These are phyloP conservation scores for Palythoa grandis DNA, from an alignment of 92 coral and sea anemone genomes.

Conservation along the genomic window DNA sequence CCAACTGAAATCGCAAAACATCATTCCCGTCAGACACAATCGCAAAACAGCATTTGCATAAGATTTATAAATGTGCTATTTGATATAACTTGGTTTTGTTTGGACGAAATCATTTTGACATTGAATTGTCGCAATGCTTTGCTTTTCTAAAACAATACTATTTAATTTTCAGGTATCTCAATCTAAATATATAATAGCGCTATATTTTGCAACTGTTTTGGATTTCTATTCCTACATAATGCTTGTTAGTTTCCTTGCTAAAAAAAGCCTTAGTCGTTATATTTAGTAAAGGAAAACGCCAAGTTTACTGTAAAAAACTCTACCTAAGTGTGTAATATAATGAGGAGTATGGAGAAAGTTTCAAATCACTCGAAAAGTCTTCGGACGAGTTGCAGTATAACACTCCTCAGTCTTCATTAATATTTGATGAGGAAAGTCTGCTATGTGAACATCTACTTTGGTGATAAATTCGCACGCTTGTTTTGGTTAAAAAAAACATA, in stretches of 20 bases:
- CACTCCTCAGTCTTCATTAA: neutral
- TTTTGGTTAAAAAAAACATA: neutral
- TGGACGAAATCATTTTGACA: neutral
- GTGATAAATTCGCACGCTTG: neutral
- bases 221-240: neutral
- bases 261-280: neutral
- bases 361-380: neutral
- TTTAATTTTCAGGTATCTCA: neutral
- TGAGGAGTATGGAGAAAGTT: neutral
- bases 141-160: neutral
- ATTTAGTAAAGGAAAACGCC: neutral
- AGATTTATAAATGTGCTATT: neutral
- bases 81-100: neutral
- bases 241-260: neutral
- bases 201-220: neutral
- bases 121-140: neutral
- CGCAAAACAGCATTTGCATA: too few relatives aligned
- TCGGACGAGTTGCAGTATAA: neutral
- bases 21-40: too few relatives aligned
- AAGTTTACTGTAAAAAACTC: neutral
- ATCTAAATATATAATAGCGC: neutral
- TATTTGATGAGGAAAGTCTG: constrained; percentile 36
- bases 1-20: too few relatives aligned
- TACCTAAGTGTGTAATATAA: neutral
- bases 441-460: neutral